phyloP scores from a whole-genome alignment of 2,888 invertebrate genomes.

The Apamea anceps region DNA sequence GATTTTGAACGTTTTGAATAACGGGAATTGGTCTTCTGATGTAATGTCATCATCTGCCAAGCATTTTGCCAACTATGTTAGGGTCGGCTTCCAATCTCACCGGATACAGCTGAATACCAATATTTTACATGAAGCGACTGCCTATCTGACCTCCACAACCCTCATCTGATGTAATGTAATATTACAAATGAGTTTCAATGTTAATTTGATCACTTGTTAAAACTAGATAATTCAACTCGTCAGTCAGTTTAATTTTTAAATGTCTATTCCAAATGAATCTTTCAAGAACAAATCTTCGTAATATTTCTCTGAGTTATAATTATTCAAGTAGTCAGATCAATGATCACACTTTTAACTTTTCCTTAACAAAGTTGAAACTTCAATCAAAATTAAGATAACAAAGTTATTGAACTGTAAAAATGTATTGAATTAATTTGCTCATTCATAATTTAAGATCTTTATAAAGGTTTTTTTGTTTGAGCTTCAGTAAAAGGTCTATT shows the following conservation, averaged over 20 bases:
- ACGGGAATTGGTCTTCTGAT: not conserved
- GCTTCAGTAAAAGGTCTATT: not conserved
- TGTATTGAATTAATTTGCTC: conserved; percentile 40
- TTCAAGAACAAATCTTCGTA: conserved; percentile 14
- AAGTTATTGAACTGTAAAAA: conserved; percentile 39
- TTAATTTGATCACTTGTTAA: not conserved
- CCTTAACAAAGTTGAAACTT: conserved; percentile 52
- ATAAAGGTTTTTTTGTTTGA: conserved; percentile 12
- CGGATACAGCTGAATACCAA: no score
- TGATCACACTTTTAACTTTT: conserved; percentile 51
- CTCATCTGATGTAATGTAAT: not conserved
- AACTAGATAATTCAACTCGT: not conserved
- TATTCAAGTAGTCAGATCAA: conserved; percentile 31
- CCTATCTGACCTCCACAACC: no score
- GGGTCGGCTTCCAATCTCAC: no score
- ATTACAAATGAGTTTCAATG: not conserved
- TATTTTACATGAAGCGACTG: no score
- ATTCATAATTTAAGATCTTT: conserved; percentile 16
- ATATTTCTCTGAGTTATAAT: conserved; percentile 33
- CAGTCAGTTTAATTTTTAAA: not conserved
- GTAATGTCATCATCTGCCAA: no score
- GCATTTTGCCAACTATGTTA: no score
- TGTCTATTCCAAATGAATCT: conserved; percentile 7
- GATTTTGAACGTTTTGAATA: not conserved
- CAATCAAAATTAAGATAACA: conserved; percentile 34